phyloP scores from a whole-genome alignment of 1,140 invertebrate genomes.

The Cherax quadricarinatus region DNA sequence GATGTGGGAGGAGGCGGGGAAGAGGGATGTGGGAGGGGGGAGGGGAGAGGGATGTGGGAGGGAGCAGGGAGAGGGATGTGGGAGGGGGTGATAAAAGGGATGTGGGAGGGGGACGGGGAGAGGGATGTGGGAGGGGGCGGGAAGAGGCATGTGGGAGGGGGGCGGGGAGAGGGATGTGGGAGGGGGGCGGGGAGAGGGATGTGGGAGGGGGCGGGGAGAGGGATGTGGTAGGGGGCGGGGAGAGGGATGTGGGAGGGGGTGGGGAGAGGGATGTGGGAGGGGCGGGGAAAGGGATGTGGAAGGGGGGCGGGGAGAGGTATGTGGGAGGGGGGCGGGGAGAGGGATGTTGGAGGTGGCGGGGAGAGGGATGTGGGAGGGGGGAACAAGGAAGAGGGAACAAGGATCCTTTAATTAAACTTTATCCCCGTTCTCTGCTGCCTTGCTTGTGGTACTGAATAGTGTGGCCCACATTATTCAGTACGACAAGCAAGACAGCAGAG shows the following conservation, averaged over 20 bases:
- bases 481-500: too few species aligned
- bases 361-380: not conserved
- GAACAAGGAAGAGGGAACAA: too few species aligned
- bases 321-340: not conserved
- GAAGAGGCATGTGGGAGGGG: slow-evolving; percentile 7
- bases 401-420: too few species aligned
- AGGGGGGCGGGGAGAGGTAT: slow-evolving; percentile 6
- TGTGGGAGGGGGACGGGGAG: not conserved
- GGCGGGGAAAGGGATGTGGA: slow-evolving; percentile 10
- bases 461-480: too few species aligned
- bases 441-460: too few species aligned
- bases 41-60: too few species aligned
- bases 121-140: too few species aligned
- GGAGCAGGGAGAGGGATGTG: too few species aligned
- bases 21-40: not conserved
- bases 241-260: slow-evolving; percentile 3
- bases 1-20: not conserved
- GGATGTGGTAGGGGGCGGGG: too few species aligned
- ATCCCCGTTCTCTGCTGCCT: too few species aligned
- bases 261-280: too few species aligned
- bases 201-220: not conserved
- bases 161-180: slow-evolving; percentile 10
- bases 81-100: not conserved
- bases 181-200: slow-evolving; percentile 10
- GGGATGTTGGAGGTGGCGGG: slow-evolving; percentile 5